phyloP scores from a whole-genome alignment of 2,888 invertebrate species.

The Chesias legatella region DNA sequence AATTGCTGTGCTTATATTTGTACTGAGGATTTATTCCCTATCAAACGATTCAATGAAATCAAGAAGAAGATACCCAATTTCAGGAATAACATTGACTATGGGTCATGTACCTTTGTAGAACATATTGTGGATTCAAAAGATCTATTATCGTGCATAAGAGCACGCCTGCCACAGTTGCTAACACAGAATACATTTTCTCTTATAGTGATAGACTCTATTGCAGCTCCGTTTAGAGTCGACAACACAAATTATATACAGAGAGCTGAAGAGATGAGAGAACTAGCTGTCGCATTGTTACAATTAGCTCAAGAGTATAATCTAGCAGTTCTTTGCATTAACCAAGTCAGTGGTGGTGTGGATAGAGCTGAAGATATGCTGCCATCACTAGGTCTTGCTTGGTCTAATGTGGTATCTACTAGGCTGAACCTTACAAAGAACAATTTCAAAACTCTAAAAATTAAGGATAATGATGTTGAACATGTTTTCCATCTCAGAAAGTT shows the following conservation, averaged over 20 bases:
- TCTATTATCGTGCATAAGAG: constrained; percentile 56
- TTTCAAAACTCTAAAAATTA: constrained; percentile 15
- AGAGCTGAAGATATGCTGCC: constrained; percentile 49
- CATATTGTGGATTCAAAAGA: constrained; percentile 65
- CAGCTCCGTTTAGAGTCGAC: constrained; percentile 70
- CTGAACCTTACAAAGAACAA: constrained; percentile 44
- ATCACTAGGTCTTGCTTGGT: constrained; percentile 69
- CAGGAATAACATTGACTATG: constrained; percentile 39
- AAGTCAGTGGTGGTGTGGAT: constrained; percentile 62
- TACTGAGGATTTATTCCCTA: constrained; percentile 85
- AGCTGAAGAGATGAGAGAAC: constrained; percentile 67
- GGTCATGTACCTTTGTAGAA: constrained; percentile 63
- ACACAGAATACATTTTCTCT: constrained; percentile 43
- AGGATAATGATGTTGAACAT: constrained; percentile 20
- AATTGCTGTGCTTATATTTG: constrained; percentile 84
- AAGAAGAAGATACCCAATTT: constrained; percentile 37
- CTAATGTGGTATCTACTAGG: constrained; percentile 67
- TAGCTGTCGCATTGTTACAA: constrained; percentile 49
- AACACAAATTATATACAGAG: constrained; percentile 62
- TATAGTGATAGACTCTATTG: constrained; percentile 66
- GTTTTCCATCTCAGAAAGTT: constrained; percentile 47
- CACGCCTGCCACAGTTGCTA: constrained; percentile 59
- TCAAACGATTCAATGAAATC: constrained; percentile 66
- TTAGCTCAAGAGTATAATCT: constrained; percentile 55
- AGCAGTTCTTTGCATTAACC: constrained; percentile 66